A percentile compares a stretch with the other conserved stretches of the same genome.
Conservation (phyloP, 2,888 invertebrate species). For the Papilio protenor region DNA sequence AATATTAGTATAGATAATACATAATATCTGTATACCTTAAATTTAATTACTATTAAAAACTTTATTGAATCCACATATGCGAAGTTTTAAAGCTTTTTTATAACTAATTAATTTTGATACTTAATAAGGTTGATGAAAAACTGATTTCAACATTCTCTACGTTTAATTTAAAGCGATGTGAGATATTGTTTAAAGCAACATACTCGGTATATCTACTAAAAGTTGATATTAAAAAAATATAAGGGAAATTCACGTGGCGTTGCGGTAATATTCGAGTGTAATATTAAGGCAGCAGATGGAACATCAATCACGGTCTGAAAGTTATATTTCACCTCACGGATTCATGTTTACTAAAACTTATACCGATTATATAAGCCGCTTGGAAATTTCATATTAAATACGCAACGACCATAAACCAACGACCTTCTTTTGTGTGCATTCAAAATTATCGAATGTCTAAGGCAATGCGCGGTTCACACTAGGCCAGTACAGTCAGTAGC, state of each 20-base stretch:
- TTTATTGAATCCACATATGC: not conserved
- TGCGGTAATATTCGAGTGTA: constrained; percentile 36
- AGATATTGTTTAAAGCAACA: not conserved
- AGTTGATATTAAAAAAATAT: not conserved
- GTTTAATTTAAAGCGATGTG: not conserved
- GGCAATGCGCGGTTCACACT: too few species aligned
- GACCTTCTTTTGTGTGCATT: too few species aligned
- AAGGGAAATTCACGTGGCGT: constrained; percentile 27
- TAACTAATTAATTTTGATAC: not conserved
- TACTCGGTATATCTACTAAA: not conserved
- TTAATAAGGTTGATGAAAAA: not conserved
- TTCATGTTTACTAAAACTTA: constrained; percentile 24
- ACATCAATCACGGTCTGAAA: constrained; percentile 38
- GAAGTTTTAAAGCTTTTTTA: not conserved
- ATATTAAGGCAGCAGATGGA: constrained; percentile 42
- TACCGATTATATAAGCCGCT: constrained; percentile 15
- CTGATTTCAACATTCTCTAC: not conserved
- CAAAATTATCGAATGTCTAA: too few species aligned
- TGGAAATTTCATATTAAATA: not conserved
- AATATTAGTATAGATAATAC: too few species aligned
- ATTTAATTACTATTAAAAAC: not conserved
- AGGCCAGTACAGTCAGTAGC: too few species aligned
- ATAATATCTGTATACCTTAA: not conserved
- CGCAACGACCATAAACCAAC: not conserved
- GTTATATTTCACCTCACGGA: constrained; percentile 36